phyloP scores from a whole-genome alignment of 1,140 invertebrate species.

The Onthophagus taurus region DNA sequence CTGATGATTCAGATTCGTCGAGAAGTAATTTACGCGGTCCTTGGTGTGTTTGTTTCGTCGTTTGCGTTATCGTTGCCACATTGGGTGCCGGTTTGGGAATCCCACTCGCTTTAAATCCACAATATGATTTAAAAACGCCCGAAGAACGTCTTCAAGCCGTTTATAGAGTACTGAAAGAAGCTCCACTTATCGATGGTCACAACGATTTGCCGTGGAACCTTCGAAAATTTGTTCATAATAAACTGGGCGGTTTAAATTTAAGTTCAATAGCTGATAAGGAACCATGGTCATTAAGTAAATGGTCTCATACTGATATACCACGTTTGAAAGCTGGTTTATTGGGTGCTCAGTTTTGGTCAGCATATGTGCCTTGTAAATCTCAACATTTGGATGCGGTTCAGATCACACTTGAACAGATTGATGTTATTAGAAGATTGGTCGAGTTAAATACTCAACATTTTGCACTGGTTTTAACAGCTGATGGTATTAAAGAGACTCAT shows the following conservation, averaged over 20 bases:
- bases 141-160: conserved; percentile 27
- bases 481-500: conserved; percentile 67
- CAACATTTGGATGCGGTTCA: conserved; percentile 78
- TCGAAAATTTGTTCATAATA: conserved; percentile 71
- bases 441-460: conserved; percentile 63
- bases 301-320: conserved; percentile 85
- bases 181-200: conserved; percentile 62
- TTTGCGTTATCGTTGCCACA: conserved; percentile 31
- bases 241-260: conserved; percentile 69
- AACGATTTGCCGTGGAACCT: conserved; percentile 84
- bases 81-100: conserved; percentile 30
- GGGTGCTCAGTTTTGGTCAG: conserved; percentile 75
- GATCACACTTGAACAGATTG: conserved; percentile 78
- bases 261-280: conserved; percentile 60
- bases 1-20: conserved; percentile 21
- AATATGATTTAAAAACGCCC: conserved; percentile 17
- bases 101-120: conserved; percentile 27
- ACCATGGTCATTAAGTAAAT: conserved; percentile 68
- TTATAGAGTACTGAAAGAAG: conserved; percentile 44
- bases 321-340: conserved; percentile 69
- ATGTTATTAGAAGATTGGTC: conserved; percentile 77
- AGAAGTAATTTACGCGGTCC: conserved; percentile 24
- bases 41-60: conserved; percentile 33
- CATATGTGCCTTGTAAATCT: conserved; percentile 73
- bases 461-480: conserved; percentile 56